These are phyloP conservation scores for Chironomus tepperi DNA, from an alignment of 1,140 invertebrate genomes.

Conservation along the genomic window DNA sequence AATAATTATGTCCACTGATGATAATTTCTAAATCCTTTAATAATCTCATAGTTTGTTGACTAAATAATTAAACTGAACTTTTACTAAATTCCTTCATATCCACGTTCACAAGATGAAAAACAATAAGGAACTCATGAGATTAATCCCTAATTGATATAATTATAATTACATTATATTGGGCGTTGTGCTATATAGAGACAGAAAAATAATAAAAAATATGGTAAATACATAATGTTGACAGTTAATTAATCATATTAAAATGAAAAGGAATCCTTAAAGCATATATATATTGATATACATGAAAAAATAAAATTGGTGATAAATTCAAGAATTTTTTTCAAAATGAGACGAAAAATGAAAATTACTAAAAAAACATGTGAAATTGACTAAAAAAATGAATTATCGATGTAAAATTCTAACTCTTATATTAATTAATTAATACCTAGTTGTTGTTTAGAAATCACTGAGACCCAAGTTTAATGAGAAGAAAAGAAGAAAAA, in stretches of 20 bases:
- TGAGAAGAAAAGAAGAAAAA: background rate
- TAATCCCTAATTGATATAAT: background rate
- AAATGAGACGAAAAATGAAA: background rate
- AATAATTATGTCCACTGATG: too few species aligned
- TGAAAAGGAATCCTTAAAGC: background rate
- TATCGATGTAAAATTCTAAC: conserved; percentile 14
- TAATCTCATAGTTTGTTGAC: too few species aligned
- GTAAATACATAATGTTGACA: background rate
- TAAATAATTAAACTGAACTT: too few species aligned
- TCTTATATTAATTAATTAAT: conserved; percentile 3
- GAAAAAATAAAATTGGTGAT: conserved; percentile 16
- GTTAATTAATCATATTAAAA: conserved; percentile 15
- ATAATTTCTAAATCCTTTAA: too few species aligned
- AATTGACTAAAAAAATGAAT: background rate
- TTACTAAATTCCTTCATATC: too few species aligned
- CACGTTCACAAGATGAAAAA: too few species aligned
- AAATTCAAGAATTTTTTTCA: background rate
- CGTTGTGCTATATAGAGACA: background rate
- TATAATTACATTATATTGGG: background rate
- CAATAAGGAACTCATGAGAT: too few species aligned
- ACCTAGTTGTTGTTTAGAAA: conserved; percentile 13
- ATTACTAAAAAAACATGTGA: background rate
- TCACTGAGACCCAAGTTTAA: too few species aligned
- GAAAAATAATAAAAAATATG: background rate
- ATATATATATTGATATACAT: background rate